Percentiles rank a stretch among this genome's conserved stretches.
Conservation (phyloP, 2,888 invertebrate genomes). For the Amphipoea oculea region DNA sequence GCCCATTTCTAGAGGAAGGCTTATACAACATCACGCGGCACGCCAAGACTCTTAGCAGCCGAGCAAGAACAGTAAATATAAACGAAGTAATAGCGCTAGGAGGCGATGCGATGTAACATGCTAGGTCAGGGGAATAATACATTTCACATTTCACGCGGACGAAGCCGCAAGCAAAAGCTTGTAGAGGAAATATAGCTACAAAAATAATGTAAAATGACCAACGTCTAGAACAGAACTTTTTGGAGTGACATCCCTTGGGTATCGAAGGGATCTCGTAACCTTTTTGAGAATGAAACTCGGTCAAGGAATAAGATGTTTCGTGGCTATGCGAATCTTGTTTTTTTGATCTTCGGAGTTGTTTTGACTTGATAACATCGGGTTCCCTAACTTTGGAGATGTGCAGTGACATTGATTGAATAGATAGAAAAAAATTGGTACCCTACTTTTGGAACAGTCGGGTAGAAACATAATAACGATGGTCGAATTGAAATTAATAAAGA, state of each 20-base stretch:
- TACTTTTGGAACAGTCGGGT: not conserved
- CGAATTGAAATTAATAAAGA: not conserved
- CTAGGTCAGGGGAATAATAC: not conserved
- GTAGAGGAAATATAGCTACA: slow-evolving; percentile 17
- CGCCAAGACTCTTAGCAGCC: not conserved
- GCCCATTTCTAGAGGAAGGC: not conserved
- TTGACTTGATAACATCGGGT: slow-evolving; percentile 29
- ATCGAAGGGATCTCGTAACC: slow-evolving; percentile 38
- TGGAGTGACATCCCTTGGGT: slow-evolving; percentile 49
- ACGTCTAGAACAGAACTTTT: slow-evolving; percentile 54
- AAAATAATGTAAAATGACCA: slow-evolving; percentile 45
- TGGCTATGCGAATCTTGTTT: slow-evolving; percentile 18
- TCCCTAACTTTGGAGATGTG: not conserved
- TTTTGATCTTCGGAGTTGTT: slow-evolving; percentile 42
- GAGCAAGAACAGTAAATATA: not conserved
- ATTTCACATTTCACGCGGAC: not conserved
- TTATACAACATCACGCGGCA: not conserved
- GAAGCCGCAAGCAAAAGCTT: not conserved
- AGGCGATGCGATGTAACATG: not conserved
- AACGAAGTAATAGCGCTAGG: not conserved
- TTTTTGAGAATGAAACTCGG: slow-evolving; percentile 43
- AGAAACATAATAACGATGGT: not conserved
- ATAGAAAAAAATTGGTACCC: not conserved
- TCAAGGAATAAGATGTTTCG: slow-evolving; percentile 36
- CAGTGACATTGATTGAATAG: slow-evolving; percentile 9